Base-by-base conservation (phyloP, 2,888 invertebrate species). In the Oscheius sp. region DNA sequence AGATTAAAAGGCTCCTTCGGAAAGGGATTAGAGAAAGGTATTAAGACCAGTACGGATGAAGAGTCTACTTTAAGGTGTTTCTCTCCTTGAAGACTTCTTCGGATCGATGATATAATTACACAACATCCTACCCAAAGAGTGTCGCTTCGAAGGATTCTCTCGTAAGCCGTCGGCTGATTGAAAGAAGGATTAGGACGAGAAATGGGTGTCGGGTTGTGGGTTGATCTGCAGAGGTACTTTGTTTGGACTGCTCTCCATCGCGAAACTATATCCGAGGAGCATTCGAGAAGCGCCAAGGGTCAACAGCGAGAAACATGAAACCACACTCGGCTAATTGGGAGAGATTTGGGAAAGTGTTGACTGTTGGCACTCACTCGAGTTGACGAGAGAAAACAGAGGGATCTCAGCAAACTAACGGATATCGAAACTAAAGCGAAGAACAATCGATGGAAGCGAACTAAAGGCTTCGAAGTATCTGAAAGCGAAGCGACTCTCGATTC, bases 51-150 rank as follows among this genome's bases (percentile, higher is more conserved):
- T n/a, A n/a, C n/a, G n/a, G n/a, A n/a, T n/a, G n/a, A n/a, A n/a
- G n/a, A n/a, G n/a, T n/a, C n/a, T n/a, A n/a, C n/a, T n/a, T n/a
- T n/a, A n/a, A n/a, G n/a, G n/a, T n/a, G n/a, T n/a, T n/a, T n/a
- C n/a, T n/a, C n/a, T n/a, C n/a, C n/a, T n/a, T n/a, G n/a, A n/a
- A n/a, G n/a, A n/a, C n/a, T n/a, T n/a, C n/a, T 26, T 24, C 44
- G 44, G 59, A 59, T 59, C 59, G 44, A 59, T 59, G 59, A 59
- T 59, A 59, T 59, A 59, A 59, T 59, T 59, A 59, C 44, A 44
- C 44, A 47, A 47, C 22, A 20, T 26, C 8, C 8, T 8, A 36
- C 36, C 8, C 36, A 9, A 36, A 36, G 14, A 36, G 36, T n/a
- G n/a, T n/a, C n/a, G n/a, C n/a, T n/a, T n/a, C n/a, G n/a, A n/a